These are phyloP conservation scores for Rhabdornis inornatus DNA, from an alignment of 2,113 vertebrate species.

Conservation along the genomic window DNA sequence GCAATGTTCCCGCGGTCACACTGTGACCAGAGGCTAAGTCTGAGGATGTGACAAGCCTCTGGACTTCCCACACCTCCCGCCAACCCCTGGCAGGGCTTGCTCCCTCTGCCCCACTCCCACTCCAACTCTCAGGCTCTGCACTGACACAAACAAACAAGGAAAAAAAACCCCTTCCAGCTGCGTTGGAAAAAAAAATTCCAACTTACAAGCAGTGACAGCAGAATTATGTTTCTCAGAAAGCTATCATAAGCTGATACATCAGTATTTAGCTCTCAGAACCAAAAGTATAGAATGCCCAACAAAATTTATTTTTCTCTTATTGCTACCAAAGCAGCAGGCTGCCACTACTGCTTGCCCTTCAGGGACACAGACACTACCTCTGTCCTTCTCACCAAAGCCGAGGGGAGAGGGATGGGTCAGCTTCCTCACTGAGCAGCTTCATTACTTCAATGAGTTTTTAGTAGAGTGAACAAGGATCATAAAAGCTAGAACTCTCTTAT, in stretches of 20 bases:
- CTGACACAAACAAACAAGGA: neutral
- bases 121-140: neutral
- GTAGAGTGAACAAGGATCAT: neutral
- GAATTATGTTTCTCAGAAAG: neutral
- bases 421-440: neutral
- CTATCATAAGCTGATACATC: neutral
- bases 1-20: neutral
- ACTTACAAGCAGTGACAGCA: neutral
- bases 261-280: neutral
- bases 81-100: neutral
- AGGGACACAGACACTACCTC: neutral
- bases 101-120: neutral
- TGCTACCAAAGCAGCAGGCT: neutral
- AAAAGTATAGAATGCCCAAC: neutral
- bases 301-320: neutral
- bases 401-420: neutral
- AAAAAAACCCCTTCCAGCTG: neutral
- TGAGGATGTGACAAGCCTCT: neutral
- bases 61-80: neutral
- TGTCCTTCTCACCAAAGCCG: neutral
- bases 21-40: neutral
- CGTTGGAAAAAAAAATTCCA: neutral
- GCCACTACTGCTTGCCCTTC: neutral
- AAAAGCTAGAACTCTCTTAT: neutral
- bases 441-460: neutral